Percentiles rank a stretch among this genome's conserved stretches.
phyloP scores from a whole-genome alignment of 2,797 vertebrate species.

The Denticeps clupeoides region DNA sequence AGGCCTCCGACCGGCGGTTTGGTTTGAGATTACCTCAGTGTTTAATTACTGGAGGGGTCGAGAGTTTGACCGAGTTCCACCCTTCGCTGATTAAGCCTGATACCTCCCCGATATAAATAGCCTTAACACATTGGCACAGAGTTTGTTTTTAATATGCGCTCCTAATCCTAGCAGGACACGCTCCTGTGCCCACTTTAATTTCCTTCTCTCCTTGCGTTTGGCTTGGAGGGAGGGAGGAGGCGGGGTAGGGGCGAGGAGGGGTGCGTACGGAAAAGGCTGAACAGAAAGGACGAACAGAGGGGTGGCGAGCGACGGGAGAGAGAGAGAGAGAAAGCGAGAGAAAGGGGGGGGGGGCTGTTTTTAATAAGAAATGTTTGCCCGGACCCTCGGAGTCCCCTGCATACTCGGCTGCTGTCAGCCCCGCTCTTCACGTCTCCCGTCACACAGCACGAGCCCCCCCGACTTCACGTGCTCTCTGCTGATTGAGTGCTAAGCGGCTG shows the following conservation, averaged over 20 bases:
- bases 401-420: slow-evolving; percentile 1
- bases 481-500: too few relatives aligned
- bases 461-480: too few relatives aligned
- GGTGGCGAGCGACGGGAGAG: neutral
- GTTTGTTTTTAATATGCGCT: slow-evolving; percentile 27
- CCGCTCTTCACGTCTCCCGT: neutral
- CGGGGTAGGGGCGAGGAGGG: neutral
- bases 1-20: neutral
- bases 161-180: slow-evolving; percentile 29
- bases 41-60: slow-evolving; percentile 20
- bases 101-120: slow-evolving; percentile 15
- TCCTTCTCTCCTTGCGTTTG: slow-evolving; percentile 22
- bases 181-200: slow-evolving; percentile 32
- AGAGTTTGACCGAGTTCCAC: slow-evolving; percentile 2
- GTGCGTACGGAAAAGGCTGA: neutral
- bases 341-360: neutral
- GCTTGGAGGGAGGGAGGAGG: neutral
- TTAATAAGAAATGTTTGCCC: slow-evolving; percentile 16
- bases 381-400: slow-evolving; percentile 3
- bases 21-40: slow-evolving; percentile 6
- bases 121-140: slow-evolving; percentile 10
- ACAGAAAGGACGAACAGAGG: too few relatives aligned
- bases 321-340: neutral
- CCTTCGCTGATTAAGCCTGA: slow-evolving; percentile 15
- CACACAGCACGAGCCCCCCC: too few relatives aligned